Conservation (phyloP, 2,888 invertebrate genomes). For the Phengaris alcon region DNA sequence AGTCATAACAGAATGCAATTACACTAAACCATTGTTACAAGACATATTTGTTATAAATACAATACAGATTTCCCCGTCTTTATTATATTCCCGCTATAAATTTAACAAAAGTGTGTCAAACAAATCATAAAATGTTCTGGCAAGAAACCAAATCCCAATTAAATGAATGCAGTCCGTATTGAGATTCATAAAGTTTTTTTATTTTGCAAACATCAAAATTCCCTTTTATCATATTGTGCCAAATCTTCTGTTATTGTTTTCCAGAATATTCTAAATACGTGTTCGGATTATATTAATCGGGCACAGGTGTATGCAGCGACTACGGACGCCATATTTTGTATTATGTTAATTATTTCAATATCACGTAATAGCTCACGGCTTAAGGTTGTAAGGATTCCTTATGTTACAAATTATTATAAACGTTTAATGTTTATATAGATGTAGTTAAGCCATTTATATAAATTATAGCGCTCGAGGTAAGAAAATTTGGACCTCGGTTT, state of each 20-base stretch:
- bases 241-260: conserved; percentile 10
- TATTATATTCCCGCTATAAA: conserved; percentile 12
- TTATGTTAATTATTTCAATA: conserved; percentile 17
- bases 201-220: conserved; percentile 5
- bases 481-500: neutral
- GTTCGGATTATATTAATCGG: neutral
- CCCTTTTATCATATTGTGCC: conserved; percentile 11
- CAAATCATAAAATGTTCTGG: conserved; percentile 26
- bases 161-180: conserved; percentile 24
- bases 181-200: conserved; percentile 23
- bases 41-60: conserved; percentile 21
- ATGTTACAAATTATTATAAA: neutral
- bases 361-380: conserved; percentile 11
- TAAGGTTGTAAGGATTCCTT: neutral
- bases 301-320: conserved; percentile 5
- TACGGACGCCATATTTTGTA: neutral
- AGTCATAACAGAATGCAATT: neutral
- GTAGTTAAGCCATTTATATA: neutral
- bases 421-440: neutral
- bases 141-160: conserved; percentile 26
- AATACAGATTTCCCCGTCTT: neutral
- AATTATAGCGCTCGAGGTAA: neutral
- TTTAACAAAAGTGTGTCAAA: conserved; percentile 25
- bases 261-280: conserved; percentile 1
- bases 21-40: conserved; percentile 4